Evolutionary conservation across 2,113 vertebrate genomes (phyloP), one percentile per base, ranked within the genome.

Genomic region (Daubentonia madagascariensis): DNA sequence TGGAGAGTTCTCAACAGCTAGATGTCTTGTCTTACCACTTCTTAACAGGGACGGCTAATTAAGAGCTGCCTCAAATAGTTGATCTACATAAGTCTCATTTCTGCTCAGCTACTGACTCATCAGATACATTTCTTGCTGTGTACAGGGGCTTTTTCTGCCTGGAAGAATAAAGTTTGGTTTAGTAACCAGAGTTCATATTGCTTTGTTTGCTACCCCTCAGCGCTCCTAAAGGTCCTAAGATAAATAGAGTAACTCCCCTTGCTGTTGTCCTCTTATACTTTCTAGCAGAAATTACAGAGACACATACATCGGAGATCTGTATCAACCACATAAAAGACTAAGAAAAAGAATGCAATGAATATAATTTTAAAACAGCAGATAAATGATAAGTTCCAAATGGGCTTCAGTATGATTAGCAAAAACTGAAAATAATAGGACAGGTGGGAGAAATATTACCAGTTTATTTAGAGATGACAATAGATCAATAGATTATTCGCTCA

Each of bases 321-420:
- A 85, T 57, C 52, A 86, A 54, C 17, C n/a, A 61, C 50, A 72
- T 30, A 83, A 86, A 90, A 76, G 57, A n/a, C 1, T 7, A 1
- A 86, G 72, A 81, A 89, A 94, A 97, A 89, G 32, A 84, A 86
- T n/a, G 32, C 13, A 25, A 90, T 94, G n/a, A 65, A 90, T n/a
- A 13, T 78, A 76, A 95, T 86, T 93, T 95, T 94, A 30, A 94
- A 96, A 79, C 81, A 81, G 65, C 20, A 88, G 25, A 92, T 59
- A 97, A 83, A 59, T 75, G 59, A 17, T 90, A 86, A 96, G 68
- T 84, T 90, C 30, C 18, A 94, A 90, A 84, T 65, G 61, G 50
- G 40, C 85, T 90, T 18, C 35, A 52, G 22, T 72, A 86, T 72
- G 75, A 63, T 30, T 96, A 89, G 40, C 32, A 70, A 92, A 76